Percentiles rank a stretch among this genome's conserved stretches.
Conservation (phyloP, 2,888 invertebrate species). For the Hedya salicella region DNA sequence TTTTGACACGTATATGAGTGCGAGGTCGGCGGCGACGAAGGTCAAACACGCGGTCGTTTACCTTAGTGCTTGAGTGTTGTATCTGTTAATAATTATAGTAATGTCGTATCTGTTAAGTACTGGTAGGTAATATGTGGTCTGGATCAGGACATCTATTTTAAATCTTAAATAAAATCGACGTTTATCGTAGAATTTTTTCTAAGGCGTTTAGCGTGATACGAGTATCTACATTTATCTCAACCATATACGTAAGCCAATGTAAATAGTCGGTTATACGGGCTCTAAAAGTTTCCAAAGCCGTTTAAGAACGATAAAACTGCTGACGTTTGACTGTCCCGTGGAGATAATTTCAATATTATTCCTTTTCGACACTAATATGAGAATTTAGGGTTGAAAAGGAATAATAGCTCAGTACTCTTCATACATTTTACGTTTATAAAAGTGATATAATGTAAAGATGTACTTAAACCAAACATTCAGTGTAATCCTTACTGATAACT, state of each 20-base stretch:
- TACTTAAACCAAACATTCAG: not conserved
- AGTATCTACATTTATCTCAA: slow-evolving; percentile 14
- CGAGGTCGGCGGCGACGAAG: no score
- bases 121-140: no score
- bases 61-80: no score
- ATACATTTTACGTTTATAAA: slow-evolving; percentile 1
- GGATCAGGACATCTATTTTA: no score
- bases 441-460: slow-evolving; percentile 12
- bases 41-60: no score
- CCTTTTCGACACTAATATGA: slow-evolving; percentile 50
- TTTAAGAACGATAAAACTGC: slow-evolving; percentile 27
- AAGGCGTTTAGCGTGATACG: slow-evolving; percentile 15
- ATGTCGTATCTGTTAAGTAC: no score
- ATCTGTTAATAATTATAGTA: no score
- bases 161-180: no score
- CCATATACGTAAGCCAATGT: slow-evolving; percentile 5
- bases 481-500: no score
- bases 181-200: not conserved
- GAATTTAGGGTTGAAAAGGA: no score
- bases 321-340: slow-evolving; percentile 47
- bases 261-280: slow-evolving; percentile 20
- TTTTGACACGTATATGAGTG: no score
- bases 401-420: not conserved
- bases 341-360: slow-evolving; percentile 54
- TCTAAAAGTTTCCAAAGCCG: slow-evolving; percentile 9